Percentiles rank a stretch among this genome's conserved stretches.
Evolutionary conservation across 2,113 vertebrate species (phyloP).

Genomic region (Fukomys damarensis): DNA sequence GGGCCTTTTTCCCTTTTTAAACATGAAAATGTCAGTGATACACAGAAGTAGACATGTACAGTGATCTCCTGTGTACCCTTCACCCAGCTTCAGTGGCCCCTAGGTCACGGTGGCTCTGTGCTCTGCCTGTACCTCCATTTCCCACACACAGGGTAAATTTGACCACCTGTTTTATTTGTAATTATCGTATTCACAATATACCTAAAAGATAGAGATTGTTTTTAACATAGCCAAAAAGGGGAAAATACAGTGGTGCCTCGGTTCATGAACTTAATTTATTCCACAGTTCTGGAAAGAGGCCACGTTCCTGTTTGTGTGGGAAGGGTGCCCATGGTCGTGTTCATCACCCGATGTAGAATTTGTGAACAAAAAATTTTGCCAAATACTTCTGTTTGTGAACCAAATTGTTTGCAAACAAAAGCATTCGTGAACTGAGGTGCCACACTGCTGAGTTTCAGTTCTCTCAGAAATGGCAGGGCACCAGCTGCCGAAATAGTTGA

Average conservation of each 20-base stretch:
- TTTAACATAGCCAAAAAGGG: background rate
- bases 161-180: background rate
- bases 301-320: background rate
- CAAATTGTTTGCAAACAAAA: background rate
- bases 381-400: background rate
- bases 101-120: background rate
- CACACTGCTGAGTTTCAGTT: background rate
- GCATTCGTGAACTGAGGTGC: background rate
- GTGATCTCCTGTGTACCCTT: background rate
- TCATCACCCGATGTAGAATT: background rate
- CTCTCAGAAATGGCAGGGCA: background rate
- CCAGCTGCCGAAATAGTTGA: too few relatives aligned
- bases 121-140: background rate
- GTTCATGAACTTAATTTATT: background rate
- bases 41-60: background rate
- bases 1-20: background rate
- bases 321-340: background rate
- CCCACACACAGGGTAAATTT: background rate
- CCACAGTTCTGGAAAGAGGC: background rate
- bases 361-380: background rate
- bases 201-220: background rate
- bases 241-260: background rate
- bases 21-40: background rate
- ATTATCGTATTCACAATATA: background rate
- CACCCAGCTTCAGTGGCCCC: background rate